Conservation (phyloP, 2,113 vertebrate species). For the Regulus satrapa region DNA sequence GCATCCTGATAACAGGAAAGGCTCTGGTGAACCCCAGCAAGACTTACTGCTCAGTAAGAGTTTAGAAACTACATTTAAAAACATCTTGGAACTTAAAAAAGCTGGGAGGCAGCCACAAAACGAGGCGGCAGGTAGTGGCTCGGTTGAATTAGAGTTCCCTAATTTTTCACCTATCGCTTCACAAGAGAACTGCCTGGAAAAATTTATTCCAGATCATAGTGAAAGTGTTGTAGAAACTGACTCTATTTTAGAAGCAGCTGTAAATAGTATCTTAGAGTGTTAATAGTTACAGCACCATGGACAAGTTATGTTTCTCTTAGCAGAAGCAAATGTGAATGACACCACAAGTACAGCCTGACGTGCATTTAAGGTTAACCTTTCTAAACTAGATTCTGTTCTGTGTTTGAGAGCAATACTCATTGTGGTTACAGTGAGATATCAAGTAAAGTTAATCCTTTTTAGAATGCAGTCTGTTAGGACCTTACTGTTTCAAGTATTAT, state of each 20-base stretch:
- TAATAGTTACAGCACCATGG: slow-evolving; percentile 76
- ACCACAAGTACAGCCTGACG: slow-evolving; percentile 75
- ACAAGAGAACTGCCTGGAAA: slow-evolving; percentile 79
- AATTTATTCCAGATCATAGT: slow-evolving; percentile 78
- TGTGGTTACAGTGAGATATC: slow-evolving; percentile 72
- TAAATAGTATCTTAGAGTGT: slow-evolving; percentile 99
- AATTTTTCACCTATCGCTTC: slow-evolving; percentile 77
- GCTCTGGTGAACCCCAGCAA: slow-evolving; percentile 65
- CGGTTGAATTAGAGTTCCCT: slow-evolving; percentile 74
- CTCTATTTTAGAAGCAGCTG: slow-evolving; percentile 97
- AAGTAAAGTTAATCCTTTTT: slow-evolving; percentile 64
- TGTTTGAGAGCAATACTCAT: slow-evolving; percentile 80
- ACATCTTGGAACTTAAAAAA: slow-evolving; percentile 85
- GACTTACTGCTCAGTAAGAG: slow-evolving; percentile 74
- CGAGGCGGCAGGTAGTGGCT: slow-evolving; percentile 59
- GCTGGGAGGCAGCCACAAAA: slow-evolving; percentile 75
- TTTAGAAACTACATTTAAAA: slow-evolving; percentile 84
- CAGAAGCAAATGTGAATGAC: slow-evolving; percentile 73
- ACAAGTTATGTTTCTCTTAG: slow-evolving; percentile 69
- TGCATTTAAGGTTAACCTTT: slow-evolving; percentile 73
- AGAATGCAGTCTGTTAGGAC: slow-evolving; percentile 76
- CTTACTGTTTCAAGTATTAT: slow-evolving; percentile 67
- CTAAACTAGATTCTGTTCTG: slow-evolving; percentile 69
- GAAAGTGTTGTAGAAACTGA: slow-evolving; percentile 87
- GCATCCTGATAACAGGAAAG: slow-evolving; percentile 69